Evolutionary conservation across 2,113 vertebrate genomes (phyloP), one percentile per base, ranked within the genome.

Genomic region (Phaethon lepturus): DNA sequence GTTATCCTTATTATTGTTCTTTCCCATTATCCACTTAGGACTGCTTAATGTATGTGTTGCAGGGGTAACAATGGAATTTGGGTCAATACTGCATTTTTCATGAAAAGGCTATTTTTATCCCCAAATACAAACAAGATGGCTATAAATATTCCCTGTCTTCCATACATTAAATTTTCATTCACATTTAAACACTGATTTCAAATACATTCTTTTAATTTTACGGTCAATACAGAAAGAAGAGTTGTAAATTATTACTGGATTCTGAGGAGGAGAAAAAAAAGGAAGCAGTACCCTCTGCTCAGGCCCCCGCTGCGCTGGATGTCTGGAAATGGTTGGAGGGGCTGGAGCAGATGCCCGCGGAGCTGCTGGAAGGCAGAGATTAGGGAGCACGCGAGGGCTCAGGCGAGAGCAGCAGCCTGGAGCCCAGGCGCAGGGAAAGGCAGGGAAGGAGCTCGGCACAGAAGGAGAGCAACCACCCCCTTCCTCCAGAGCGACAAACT

Each of bases 1-100:
- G 52, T 97, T 96, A 97, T 97, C 91, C 95, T 95, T 97, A 97
- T 95, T 96, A 96, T 97, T 97, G 95, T 91, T 96, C 91, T 94
- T 97, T 90, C 74, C 88, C 91, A 96, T 96, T 97, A 97, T 95
- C 96, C 94, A 95, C 93, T 97, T 97, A 97, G 90, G 91, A 67
- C 86, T 90, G 78, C 56, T 93, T 97, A 95, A 95, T 88, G 89
- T 86, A 82, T 64, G 78, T 86, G 63, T 91, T 87, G 78, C 56
- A 87, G 71, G 28, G 63, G 64, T 92, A 96, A 96, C 72, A 94
- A 84, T 79, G 66, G 58, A 85, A 91, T 86, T 88, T 55, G 4
- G 24, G 87, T 92, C 85, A 95, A 71, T 64, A 49, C 23, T 58
- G 42, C 3, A 1, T 84, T 96, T 97, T 97, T 80, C 68, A 80